Evolutionary conservation across 37 sponge, comb jelly and placozoan species (phyloP), one percentile per base, ranked within the genome.

Genomic region (Petrosia ficiformis): DNA sequence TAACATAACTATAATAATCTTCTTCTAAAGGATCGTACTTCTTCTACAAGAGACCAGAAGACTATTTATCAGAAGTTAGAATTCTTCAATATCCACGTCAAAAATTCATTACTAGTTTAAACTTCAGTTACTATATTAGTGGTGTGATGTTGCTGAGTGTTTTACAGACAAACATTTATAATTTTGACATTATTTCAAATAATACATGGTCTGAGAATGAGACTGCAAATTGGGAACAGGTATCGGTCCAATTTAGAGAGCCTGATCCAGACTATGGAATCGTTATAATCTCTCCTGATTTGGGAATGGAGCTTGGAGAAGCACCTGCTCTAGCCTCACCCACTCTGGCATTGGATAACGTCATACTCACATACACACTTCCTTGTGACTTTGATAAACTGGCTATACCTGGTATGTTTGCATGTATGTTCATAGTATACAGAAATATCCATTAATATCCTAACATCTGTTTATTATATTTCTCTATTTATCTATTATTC

Each of bases 341-440:
- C 1, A 67, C 73, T 56, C n/a, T 78, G 3, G 87, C 65, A 1
- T 5, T 87, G 24, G 87, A 80, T 71, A 58, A 80, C 33, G 38
- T 87, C 29, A 71, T 41, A 6, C 36, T 87, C 42, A 80, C 81
- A 30, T 87, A 73, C 38, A 71, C 75, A 59, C 72, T 87, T 19
- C 82, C 87, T 0, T 87, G 87, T 81, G 67, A 87, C 77, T 87
- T 70, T 76, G 72, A 80, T 42, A 36, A 4, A 29, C 81, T 87
- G 34, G 32, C 3, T n/a, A 44, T 48, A 64, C 8, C 11, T 25
- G 66, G 66, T 64, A 64, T 16, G 54, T 10, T 19, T n/a, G n/a
- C n/a, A n/a, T n/a, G n/a, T n/a, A n/a, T n/a, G n/a, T n/a, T n/a
- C n/a, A n/a, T n/a, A n/a, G n/a, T n/a, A n/a, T n/a, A n/a, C n/a